Conservation (phyloP, 2,888 invertebrate species). For the Apamea monoglypha region DNA sequence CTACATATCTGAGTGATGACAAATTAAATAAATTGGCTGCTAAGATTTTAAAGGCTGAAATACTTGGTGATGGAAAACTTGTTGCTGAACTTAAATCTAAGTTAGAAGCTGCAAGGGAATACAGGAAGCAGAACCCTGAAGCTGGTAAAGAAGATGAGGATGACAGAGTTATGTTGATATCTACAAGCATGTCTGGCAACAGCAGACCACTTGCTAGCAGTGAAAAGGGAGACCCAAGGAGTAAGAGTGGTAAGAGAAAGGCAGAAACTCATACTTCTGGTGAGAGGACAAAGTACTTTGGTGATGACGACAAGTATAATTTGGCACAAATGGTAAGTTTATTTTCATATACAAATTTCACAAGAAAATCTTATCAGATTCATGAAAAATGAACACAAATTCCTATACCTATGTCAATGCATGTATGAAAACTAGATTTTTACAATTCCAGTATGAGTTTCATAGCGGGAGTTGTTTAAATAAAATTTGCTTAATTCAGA, state of each 20-base stretch:
- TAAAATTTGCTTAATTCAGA: too few species aligned
- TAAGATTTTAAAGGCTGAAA: conserved; percentile 97
- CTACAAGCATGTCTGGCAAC: conserved; percentile 92
- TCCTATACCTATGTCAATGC: too few species aligned
- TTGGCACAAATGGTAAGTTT: conserved; percentile 94
- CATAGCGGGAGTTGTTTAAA: too few species aligned
- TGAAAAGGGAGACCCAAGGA: conserved; percentile 82
- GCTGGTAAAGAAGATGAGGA: conserved; percentile 79
- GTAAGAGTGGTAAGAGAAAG: conserved; percentile 88
- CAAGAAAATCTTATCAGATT: too few species aligned
- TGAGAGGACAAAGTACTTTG: conserved; percentile 95
- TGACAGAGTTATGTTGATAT: conserved; percentile 92
- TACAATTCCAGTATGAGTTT: too few species aligned
- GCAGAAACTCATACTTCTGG: conserved; percentile 93
- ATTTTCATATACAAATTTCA: neutral
- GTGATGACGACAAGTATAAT: conserved; percentile 96
- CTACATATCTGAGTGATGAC: conserved; percentile 92
- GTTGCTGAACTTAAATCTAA: conserved; percentile 93
- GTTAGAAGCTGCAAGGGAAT: conserved; percentile 92
- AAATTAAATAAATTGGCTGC: conserved; percentile 98
- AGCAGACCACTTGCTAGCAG: conserved; percentile 91
- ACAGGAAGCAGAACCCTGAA: conserved; percentile 84
- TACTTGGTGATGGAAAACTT: conserved; percentile 95
- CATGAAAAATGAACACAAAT: too few species aligned
- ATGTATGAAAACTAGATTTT: too few species aligned